These are phyloP conservation scores for Centropyge bicolor DNA, from an alignment of 2,797 vertebrate genomes.

Conservation along the genomic window DNA sequence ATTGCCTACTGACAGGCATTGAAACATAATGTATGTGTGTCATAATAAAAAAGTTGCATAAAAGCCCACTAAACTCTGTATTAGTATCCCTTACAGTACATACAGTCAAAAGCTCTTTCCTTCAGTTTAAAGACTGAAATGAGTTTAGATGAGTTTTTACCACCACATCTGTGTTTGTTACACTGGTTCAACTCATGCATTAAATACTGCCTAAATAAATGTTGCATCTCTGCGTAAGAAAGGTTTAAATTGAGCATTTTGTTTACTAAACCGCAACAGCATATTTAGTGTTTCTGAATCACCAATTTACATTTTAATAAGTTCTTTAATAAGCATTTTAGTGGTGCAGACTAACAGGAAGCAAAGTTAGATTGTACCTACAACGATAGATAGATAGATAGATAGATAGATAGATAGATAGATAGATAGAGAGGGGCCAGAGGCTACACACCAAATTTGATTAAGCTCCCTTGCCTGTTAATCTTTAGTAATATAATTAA, in stretches of 20 bases:
- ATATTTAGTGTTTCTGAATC: conserved; percentile 3
- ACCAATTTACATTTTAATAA: neutral
- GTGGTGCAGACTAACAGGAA: neutral
- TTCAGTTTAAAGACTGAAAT: neutral
- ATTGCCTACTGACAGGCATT: neutral
- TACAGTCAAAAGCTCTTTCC: neutral
- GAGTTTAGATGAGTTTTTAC: neutral
- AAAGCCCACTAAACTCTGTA: neutral
- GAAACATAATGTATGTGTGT: neutral
- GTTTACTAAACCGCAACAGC: neutral
- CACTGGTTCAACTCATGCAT: neutral
- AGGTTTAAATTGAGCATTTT: neutral
- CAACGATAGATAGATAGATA: neutral
- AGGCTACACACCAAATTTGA: conserved; percentile 50
- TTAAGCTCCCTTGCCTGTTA: conserved; percentile 49
- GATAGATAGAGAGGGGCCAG: conserved; percentile 34
- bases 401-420: conserved; percentile 19
- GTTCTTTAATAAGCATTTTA: neutral
- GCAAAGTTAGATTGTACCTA: neutral
- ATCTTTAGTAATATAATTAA: conserved; percentile 62
- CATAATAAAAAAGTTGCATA: neutral
- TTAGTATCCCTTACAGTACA: neutral
- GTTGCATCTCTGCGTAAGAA: too few relatives aligned
- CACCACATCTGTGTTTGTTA: neutral
- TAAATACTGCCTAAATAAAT: neutral